These are phyloP conservation scores for Glaucomys volans DNA, from an alignment of 2,113 vertebrate genomes.

Conservation along the genomic window DNA sequence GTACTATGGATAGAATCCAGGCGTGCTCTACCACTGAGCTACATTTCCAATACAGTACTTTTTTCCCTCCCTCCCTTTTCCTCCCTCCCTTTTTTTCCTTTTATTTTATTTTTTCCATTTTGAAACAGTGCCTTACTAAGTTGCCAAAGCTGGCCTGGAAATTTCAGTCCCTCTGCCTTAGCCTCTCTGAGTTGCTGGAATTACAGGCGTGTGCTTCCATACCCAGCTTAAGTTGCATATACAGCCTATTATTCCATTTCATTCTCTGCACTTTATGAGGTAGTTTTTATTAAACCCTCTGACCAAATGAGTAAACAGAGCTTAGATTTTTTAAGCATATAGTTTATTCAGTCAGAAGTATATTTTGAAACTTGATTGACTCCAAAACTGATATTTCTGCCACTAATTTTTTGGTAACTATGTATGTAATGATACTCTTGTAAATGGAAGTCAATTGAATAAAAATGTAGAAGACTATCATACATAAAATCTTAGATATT, in stretches of 20 bases:
- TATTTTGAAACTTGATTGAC: constrained; percentile 14
- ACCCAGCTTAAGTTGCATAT: neutral
- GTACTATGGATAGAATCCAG: too few species aligned
- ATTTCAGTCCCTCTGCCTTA: too few species aligned
- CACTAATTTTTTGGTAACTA: neutral
- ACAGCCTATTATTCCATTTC: neutral
- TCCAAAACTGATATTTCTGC: constrained; percentile 1
- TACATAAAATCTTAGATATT: neutral
- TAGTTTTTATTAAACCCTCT: constrained; percentile 49
- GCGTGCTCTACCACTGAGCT: too few species aligned
- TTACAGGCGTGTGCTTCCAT: too few species aligned
- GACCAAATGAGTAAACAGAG: constrained; percentile 23
- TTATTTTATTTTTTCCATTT: too few species aligned
- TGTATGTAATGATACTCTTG: neutral
- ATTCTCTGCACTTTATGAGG: neutral
- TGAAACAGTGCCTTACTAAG: too few species aligned
- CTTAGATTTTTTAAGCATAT: constrained; percentile 47
- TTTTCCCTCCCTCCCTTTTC: too few species aligned
- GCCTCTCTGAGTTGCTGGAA: too few species aligned
- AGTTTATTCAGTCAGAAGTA: neutral
- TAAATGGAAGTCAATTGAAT: neutral
- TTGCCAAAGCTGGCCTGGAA: too few species aligned
- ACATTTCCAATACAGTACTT: too few species aligned
- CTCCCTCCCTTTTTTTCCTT: too few species aligned
- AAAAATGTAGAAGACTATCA: neutral